phyloP scores from a whole-genome alignment of 2,113 vertebrate species.

The Halichoeres trimaculatus region DNA sequence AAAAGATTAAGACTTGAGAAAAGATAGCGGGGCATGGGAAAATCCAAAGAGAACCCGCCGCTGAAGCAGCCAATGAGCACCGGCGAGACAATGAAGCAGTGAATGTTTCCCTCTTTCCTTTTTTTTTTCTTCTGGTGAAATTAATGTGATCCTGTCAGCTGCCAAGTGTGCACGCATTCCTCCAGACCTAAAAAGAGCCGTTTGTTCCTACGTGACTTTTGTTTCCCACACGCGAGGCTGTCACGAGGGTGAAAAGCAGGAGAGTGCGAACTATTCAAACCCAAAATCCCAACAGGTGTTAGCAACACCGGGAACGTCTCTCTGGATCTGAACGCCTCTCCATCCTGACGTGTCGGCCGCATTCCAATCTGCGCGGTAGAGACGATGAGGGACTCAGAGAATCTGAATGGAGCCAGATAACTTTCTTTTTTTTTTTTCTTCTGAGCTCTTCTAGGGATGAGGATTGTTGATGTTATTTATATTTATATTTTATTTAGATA shows the following conservation, averaged over 20 bases:
- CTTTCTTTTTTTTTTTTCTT: too few relatives aligned
- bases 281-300: slow-evolving; percentile 63
- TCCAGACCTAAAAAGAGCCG: slow-evolving; percentile 59
- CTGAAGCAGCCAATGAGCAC: slow-evolving; percentile 73
- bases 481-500: too few relatives aligned
- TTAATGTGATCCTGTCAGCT: slow-evolving; percentile 76
- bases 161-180: slow-evolving; percentile 77
- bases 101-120: slow-evolving; percentile 35
- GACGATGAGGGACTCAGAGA: too few relatives aligned
- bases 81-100: slow-evolving; percentile 76
- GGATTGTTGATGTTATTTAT: too few relatives aligned
- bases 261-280: slow-evolving; percentile 58
- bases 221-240: slow-evolving; percentile 59
- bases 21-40: slow-evolving; percentile 87
- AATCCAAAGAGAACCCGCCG: slow-evolving; percentile 69
- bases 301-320: slow-evolving; percentile 19
- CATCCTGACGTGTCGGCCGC: neutral
- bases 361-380: too few relatives aligned
- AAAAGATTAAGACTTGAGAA: slow-evolving; percentile 84
- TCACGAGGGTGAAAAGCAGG: slow-evolving; percentile 59
- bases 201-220: slow-evolving; percentile 73
- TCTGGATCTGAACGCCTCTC: slow-evolving; percentile 18
- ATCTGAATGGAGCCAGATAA: too few relatives aligned
- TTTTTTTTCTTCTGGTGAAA: slow-evolving; percentile 59
- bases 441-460: too few relatives aligned